phyloP scores from a whole-genome alignment of 2,113 vertebrate species.

The Myrmecophaga tridactyla region DNA sequence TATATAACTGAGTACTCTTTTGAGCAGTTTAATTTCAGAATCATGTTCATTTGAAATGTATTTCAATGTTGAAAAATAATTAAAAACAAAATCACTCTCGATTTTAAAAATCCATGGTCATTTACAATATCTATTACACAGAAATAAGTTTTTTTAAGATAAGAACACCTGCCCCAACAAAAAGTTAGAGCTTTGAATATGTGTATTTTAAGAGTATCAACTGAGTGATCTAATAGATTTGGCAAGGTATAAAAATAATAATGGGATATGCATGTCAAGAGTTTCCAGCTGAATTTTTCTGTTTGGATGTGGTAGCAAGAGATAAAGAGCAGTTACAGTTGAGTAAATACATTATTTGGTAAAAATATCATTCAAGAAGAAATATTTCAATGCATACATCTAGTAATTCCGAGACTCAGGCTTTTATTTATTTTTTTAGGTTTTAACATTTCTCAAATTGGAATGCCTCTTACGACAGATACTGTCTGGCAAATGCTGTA shows the following conservation, averaged over 20 bases:
- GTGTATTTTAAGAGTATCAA: not conserved
- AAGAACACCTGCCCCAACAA: not conserved
- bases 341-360: not conserved
- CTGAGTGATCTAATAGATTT: not conserved
- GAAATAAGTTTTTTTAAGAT: conserved; percentile 21
- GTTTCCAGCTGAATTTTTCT: not conserved
- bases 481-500: not conserved
- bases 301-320: not conserved
- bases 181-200: not conserved
- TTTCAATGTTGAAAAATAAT: conserved; percentile 54
- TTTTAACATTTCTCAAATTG: not conserved
- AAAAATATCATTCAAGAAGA: conserved; percentile 26
- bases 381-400: not conserved
- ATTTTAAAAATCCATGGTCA: not conserved
- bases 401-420: not conserved
- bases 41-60: conserved; percentile 30
- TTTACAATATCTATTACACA: not conserved
- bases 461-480: not conserved
- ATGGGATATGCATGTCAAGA: not conserved
- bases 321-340: not conserved
- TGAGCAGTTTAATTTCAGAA: conserved; percentile 49
- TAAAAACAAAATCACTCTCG: not conserved
- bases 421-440: not conserved
- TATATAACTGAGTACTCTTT: not conserved
- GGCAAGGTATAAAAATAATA: conserved; percentile 7